Evolutionary conservation across 2,113 vertebrate species (phyloP).

Genomic region (Nettapus auritus): DNA sequence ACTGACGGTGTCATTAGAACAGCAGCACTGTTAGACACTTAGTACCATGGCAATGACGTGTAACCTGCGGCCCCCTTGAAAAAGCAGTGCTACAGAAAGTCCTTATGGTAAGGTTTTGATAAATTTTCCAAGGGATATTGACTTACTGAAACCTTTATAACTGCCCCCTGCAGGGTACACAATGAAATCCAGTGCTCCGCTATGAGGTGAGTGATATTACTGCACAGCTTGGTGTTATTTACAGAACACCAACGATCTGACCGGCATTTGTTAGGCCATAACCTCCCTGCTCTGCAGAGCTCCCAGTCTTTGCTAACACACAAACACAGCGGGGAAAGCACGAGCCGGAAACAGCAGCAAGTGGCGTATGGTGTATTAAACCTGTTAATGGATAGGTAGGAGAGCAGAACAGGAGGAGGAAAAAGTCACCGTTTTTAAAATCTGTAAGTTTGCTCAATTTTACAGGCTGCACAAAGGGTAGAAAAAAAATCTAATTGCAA

Average conservation of each 20-base stretch:
- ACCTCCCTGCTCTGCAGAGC: background rate
- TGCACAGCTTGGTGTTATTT: background rate
- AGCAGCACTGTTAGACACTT: background rate
- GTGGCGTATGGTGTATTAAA: background rate
- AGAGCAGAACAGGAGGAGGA: background rate
- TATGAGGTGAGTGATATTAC: background rate
- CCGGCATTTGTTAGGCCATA: background rate
- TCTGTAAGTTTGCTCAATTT: background rate
- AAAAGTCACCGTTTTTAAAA: background rate
- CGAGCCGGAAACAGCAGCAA: background rate
- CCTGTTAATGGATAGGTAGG: background rate
- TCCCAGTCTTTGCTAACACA: background rate
- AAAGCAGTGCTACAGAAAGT: background rate
- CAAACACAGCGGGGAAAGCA: background rate
- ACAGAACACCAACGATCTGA: background rate
- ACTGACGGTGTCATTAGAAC: background rate
- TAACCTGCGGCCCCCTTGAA: background rate
- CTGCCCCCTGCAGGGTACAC: background rate
- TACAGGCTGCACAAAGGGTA: background rate
- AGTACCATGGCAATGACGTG: background rate
- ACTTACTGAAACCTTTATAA: background rate
- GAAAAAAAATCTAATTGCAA: background rate
- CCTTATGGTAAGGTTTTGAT: background rate
- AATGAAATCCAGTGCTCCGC: background rate
- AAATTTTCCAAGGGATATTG: rapidly evolving